Evolutionary conservation across 2,888 invertebrate species (phyloP).

Genomic region (Epiperipatus broadwayi): DNA sequence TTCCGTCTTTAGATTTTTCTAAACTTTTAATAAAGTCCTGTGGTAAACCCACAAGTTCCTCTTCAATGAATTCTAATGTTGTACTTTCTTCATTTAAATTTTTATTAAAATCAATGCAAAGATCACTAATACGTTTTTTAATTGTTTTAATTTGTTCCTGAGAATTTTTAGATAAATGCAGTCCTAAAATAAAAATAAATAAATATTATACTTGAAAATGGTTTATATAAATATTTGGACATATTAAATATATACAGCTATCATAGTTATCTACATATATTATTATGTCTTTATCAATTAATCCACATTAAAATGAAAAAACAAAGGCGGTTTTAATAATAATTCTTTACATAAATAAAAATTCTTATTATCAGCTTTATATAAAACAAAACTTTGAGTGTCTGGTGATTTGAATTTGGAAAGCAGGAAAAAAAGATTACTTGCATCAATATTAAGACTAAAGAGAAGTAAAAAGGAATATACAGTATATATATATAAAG

Average conservation of each 20-base stretch:
- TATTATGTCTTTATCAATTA: not conserved
- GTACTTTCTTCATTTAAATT: conserved; percentile 33
- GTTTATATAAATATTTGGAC: conserved; percentile 10
- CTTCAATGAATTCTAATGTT: conserved; percentile 28
- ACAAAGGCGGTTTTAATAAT: no score
- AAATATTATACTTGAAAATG: conserved; percentile 3
- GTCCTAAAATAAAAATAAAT: conserved; percentile 22
- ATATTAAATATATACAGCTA: conserved; percentile 1
- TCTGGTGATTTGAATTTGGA: no score
- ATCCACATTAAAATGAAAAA: not conserved
- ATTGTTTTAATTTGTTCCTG: conserved; percentile 29
- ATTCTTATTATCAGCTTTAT: no score
- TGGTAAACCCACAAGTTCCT: conserved; percentile 28
- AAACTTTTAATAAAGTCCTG: conserved; percentile 22
- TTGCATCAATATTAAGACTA: no score
- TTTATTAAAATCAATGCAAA: conserved; percentile 29
- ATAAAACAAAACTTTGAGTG: no score
- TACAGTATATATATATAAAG: no score
- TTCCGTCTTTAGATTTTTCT: conserved; percentile 26
- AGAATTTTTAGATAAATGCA: conserved; percentile 29
- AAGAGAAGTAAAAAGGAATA: no score
- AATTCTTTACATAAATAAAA: no score
- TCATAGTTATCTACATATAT: not conserved
- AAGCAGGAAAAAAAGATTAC: no score
- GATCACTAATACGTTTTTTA: conserved; percentile 30